Percentiles rank a stretch among this genome's conserved stretches.
phyloP scores from a whole-genome alignment of 1,140 invertebrate genomes.

The Bombus haemorrhoidalis region DNA sequence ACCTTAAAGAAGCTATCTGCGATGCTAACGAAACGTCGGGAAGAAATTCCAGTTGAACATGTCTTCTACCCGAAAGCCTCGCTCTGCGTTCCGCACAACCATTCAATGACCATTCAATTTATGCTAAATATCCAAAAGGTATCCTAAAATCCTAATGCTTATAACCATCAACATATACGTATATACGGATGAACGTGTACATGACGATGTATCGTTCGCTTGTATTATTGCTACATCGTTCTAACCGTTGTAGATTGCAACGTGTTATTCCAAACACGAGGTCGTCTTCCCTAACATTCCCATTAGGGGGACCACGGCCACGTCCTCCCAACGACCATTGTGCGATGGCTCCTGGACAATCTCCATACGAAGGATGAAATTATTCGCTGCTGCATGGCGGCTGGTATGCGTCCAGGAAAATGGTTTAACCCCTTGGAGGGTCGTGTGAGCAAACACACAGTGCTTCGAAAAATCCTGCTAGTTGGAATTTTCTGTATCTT shows the following conservation, averaged over 20 bases:
- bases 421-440: neutral
- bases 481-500: neutral
- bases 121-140: too few relatives aligned
- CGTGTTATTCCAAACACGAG: constrained; percentile 39
- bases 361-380: neutral
- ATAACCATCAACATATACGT: too few relatives aligned
- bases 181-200: neutral
- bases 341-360: neutral
- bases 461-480: neutral
- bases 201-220: too few relatives aligned
- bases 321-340: neutral
- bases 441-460: neutral
- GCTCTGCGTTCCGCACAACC: too few relatives aligned
- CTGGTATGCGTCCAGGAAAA: neutral
- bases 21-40: too few relatives aligned
- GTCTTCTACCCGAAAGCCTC: too few relatives aligned
- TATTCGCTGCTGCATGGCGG: constrained; percentile 18
- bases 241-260: too few relatives aligned
- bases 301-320: constrained; percentile 12
- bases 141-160: too few relatives aligned
- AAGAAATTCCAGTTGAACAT: too few relatives aligned
- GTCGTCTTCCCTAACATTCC: constrained; percentile 32
- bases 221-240: constrained; percentile 1
- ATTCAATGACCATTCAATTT: too few relatives aligned
- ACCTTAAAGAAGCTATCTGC: too few relatives aligned